These are phyloP conservation scores for Agrilus cyanescens DNA, from an alignment of 2,888 invertebrate species.

Conservation along the genomic window DNA sequence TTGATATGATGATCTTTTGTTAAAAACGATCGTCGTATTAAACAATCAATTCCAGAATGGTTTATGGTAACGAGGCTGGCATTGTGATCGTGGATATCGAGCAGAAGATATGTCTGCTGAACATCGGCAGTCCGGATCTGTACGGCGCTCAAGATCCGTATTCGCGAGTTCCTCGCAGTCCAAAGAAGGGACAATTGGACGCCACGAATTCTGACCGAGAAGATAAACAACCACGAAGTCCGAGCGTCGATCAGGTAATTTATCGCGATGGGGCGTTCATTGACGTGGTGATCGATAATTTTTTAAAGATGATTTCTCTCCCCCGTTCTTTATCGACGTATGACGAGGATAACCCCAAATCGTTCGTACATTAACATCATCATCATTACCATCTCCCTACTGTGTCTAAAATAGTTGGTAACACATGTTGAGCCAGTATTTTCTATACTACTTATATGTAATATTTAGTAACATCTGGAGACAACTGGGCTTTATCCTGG, in stretches of 20 bases:
- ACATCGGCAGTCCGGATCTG: constrained; percentile 81
- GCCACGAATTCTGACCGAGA: constrained; percentile 27
- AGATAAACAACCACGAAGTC: constrained; percentile 59
- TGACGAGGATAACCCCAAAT: too few relatives aligned
- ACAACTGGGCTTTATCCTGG: too few relatives aligned
- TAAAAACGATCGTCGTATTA: background rate
- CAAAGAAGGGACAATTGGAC: constrained; percentile 44
- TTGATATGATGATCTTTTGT: background rate
- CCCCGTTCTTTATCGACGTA: too few relatives aligned
- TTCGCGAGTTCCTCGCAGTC: constrained; percentile 67
- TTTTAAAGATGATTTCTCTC: too few relatives aligned
- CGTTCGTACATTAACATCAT: too few relatives aligned
- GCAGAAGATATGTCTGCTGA: constrained; percentile 79
- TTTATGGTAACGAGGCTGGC: constrained; percentile 94
- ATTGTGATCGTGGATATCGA: constrained; percentile 90
- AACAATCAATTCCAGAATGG: constrained; percentile 60
- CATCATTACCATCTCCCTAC: too few relatives aligned
- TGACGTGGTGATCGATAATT: too few relatives aligned
- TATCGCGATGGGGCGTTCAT: constrained; percentile 1
- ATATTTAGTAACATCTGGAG: too few relatives aligned
- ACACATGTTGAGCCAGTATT: too few relatives aligned
- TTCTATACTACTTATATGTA: too few relatives aligned
- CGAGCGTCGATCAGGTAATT: constrained; percentile 82
- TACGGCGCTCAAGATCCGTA: constrained; percentile 84
- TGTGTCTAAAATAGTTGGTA: too few relatives aligned